Base-by-base conservation (phyloP, 2,888 invertebrate genomes). In the Plagiodera versicolora region DNA sequence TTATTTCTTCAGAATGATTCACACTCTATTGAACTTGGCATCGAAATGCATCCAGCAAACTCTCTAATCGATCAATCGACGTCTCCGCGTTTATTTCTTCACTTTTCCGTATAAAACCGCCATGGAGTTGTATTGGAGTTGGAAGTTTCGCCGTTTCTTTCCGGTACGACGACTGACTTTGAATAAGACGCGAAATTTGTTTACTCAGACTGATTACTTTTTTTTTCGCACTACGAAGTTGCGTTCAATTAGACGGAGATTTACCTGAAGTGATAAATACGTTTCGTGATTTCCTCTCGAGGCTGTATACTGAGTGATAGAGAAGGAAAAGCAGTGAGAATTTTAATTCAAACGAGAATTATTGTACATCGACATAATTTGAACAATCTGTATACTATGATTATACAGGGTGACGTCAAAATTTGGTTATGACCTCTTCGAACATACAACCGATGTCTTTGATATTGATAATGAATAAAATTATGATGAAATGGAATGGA, bases 91-190 rank as follows among this genome's bases (percentile, higher is more conserved):
- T 64, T 61, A 64, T 60, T 64, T 61, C 55, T 59, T 54, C 55
- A 58, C 64, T 63, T n/a, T n/a, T n/a, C 59, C 55, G 49, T 45
- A 67, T 59, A 69, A 10, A 69, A 66, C 69, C 67, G 61, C 69
- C 70, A 69, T 70, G 65, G 69, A 69, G 69, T 69, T 68, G 70
- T 70, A 69, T 70, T 65, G 65, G 67, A 69, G 63, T 69, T 68
- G 61, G 63, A 68, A 70, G 68, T 69, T 70, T 59, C 44, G 35
- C 56, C 51, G 39, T 60, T 60, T 39, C 14, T 39, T 39, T 39
- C 11, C 1, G 39, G 14, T 39, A 39, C 39, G 39, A 14, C n/a
- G 39, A 39, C 39, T n/a, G 39, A 39, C 39, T 39, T 6, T 39
- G 14, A 39, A 39, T 39, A 14, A n/a, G 39, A 3, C 6, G 39